phyloP scores from a whole-genome alignment of 2,113 vertebrate genomes.

The Oreochromis tanganicae region DNA sequence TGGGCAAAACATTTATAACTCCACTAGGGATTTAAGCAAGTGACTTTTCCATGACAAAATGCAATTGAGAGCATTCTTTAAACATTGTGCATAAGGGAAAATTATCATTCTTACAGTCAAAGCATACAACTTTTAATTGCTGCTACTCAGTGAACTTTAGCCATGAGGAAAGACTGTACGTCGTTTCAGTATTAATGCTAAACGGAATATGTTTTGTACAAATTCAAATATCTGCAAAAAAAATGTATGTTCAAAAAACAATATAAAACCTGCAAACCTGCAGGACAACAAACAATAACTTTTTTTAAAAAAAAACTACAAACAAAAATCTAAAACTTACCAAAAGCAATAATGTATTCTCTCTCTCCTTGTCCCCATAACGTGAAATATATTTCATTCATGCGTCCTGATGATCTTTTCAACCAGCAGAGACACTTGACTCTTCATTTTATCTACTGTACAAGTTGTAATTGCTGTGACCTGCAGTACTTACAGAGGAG shows the following conservation, averaged over 20 bases:
- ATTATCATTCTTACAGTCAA: slow-evolving; percentile 8
- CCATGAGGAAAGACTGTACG: neutral
- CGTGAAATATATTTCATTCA: slow-evolving; percentile 38
- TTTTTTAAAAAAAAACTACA: neutral
- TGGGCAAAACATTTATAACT: slow-evolving; percentile 47
- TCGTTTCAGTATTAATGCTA: neutral
- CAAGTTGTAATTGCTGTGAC: slow-evolving; percentile 4
- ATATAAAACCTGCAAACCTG: neutral
- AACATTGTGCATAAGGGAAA: slow-evolving; percentile 23
- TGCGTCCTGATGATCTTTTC: slow-evolving; percentile 25
- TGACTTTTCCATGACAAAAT: slow-evolving; percentile 47
- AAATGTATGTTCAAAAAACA: neutral
- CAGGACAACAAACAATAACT: neutral
- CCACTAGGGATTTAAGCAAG: slow-evolving; percentile 38
- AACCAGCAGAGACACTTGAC: slow-evolving; percentile 4
- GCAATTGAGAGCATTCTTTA: slow-evolving; percentile 34
- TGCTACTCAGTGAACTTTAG: neutral
- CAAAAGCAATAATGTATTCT: slow-evolving; percentile 11
- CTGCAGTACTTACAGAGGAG: slow-evolving; percentile 50
- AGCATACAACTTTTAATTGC: neutral
- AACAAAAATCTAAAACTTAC: slow-evolving; percentile 41
- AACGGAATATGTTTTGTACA: neutral
- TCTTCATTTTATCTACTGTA: neutral
- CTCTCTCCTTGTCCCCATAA: slow-evolving; percentile 11
- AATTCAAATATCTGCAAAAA: neutral